Evolutionary conservation across 2,888 invertebrate genomes (phyloP).

Genomic region (Lissonota sp.): DNA sequence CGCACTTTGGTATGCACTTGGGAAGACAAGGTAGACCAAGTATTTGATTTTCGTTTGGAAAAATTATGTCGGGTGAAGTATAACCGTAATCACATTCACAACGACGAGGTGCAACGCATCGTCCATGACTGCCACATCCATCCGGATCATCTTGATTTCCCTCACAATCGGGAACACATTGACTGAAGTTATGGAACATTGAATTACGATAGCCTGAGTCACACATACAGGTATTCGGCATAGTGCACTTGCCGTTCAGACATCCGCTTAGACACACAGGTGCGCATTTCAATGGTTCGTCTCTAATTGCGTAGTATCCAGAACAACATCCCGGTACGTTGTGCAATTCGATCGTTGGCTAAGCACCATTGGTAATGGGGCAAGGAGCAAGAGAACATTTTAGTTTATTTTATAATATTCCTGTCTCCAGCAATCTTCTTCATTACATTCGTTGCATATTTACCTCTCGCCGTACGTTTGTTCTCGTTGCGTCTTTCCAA

Average conservation of each 20-base stretch:
- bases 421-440: not conserved
- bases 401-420: no score
- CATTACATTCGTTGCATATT: not conserved
- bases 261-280: conserved; percentile 29
- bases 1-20: conserved; percentile 21
- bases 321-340: conserved; percentile 1
- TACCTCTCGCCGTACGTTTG: conserved; percentile 40
- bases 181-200: not conserved
- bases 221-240: conserved; percentile 20
- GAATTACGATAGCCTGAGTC: not conserved
- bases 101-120: conserved; percentile 1
- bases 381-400: no score
- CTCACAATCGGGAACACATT: conserved; percentile 19
- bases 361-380: no score
- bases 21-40: conserved; percentile 14
- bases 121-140: conserved; percentile 27
- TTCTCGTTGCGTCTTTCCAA: conserved; percentile 23
- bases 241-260: conserved; percentile 4
- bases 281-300: not conserved
- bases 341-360: not conserved
- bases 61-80: not conserved
- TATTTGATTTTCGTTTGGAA: not conserved
- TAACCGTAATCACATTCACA: conserved; percentile 38
- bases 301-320: not conserved
- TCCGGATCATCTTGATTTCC: not conserved